These are phyloP conservation scores for Brenthis daphne DNA, from an alignment of 2,888 invertebrate genomes.

Conservation along the genomic window DNA sequence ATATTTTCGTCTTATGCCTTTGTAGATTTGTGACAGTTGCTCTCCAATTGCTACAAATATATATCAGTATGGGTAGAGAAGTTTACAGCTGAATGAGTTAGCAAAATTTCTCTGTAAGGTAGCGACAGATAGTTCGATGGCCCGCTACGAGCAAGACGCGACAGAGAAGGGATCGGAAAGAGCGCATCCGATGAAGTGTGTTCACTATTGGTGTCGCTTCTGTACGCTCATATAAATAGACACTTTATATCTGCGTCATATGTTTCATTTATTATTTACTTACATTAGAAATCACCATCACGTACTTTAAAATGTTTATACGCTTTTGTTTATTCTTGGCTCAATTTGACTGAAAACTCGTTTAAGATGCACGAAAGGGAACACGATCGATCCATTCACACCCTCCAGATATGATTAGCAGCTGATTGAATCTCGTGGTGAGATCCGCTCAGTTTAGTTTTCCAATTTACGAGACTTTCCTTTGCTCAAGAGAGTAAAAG, in stretches of 20 bases:
- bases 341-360: constrained; percentile 27
- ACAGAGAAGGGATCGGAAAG: constrained; percentile 62
- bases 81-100: constrained; percentile 61
- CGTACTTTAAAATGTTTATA: not conserved
- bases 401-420: constrained; percentile 82
- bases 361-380: constrained; percentile 60
- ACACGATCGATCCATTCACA: constrained; percentile 73
- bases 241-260: constrained; percentile 35
- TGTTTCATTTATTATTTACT: constrained; percentile 4
- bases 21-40: not conserved
- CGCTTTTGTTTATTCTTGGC: constrained; percentile 25
- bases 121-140: constrained; percentile 56
- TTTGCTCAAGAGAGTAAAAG: constrained; percentile 70
- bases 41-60: constrained; percentile 15
- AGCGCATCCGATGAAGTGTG: constrained; percentile 59
- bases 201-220: constrained; percentile 63
- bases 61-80: constrained; percentile 49
- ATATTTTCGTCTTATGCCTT: not conserved
- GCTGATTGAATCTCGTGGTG: constrained; percentile 80
- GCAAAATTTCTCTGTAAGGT: constrained; percentile 56
- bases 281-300: not conserved
- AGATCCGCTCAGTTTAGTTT: constrained; percentile 80
- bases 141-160: constrained; percentile 53
- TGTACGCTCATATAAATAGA: constrained; percentile 47
- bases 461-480: constrained; percentile 80